Conservation (phyloP, 2,888 invertebrate species). For the Synergus umbraculus region DNA sequence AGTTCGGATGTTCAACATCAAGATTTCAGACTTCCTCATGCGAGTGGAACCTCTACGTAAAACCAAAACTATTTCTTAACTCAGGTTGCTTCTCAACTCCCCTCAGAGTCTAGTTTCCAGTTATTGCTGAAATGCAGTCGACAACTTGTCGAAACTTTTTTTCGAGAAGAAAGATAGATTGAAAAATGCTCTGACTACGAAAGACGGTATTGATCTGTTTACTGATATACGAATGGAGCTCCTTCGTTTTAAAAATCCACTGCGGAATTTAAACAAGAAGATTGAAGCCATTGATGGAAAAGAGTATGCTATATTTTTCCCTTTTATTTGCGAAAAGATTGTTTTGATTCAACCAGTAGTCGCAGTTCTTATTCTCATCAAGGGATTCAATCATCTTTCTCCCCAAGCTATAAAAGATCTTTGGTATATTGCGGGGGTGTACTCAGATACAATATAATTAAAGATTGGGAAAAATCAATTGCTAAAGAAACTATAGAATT, state of each 20-base stretch:
- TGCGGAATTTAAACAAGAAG: slow-evolving; percentile 12
- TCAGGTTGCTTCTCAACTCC: slow-evolving; percentile 46
- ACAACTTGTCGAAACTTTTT: slow-evolving; percentile 43
- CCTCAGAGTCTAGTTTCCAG: slow-evolving; percentile 39
- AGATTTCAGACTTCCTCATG: slow-evolving; percentile 58
- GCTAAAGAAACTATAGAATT: not conserved
- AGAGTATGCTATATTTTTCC: slow-evolving; percentile 14
- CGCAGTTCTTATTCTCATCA: not conserved
- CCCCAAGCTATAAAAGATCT: not conserved
- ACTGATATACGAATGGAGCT: not conserved
- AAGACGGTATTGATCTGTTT: not conserved
- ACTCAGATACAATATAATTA: slow-evolving; percentile 3
- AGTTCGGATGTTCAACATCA: slow-evolving; percentile 57
- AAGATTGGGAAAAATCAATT: not conserved
- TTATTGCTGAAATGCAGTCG: slow-evolving; percentile 43
- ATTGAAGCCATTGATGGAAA: not conserved
- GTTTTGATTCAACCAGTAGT: not conserved
- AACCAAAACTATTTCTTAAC: slow-evolving; percentile 36
- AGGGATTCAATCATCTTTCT: not conserved
- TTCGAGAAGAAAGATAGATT: not conserved
- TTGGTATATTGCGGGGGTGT: not conserved
- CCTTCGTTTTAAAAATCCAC: slow-evolving; percentile 18
- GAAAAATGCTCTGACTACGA: not conserved
- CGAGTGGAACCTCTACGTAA: slow-evolving; percentile 38
- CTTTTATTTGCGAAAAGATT: not conserved